A percentile compares a stretch with the other conserved stretches of the same genome.
Conservation (phyloP, 2,113 vertebrate species). For the Heliornis fulica region DNA sequence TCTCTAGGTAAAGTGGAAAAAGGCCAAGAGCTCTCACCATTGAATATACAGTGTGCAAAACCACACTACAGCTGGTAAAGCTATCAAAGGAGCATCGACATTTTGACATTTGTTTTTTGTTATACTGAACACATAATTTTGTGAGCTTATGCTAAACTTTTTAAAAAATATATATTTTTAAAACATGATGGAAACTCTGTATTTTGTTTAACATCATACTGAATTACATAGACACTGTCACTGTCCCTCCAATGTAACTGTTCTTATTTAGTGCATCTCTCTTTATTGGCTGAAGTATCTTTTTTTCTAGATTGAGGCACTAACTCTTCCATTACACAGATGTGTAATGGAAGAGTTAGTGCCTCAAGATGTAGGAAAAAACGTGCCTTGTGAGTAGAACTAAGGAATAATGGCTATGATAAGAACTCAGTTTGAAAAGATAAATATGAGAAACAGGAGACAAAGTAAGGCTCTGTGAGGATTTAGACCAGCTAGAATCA, state of each 20-base stretch:
- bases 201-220: neutral
- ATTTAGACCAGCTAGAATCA: neutral
- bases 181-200: neutral
- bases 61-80: neutral
- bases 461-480: neutral
- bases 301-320: neutral
- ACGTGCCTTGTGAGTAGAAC: neutral
- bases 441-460: neutral
- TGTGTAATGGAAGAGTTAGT: no score
- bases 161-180: neutral
- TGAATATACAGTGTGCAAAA: neutral
- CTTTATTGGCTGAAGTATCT: neutral
- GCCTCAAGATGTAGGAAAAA: neutral
- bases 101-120: neutral
- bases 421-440: neutral
- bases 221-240: neutral
- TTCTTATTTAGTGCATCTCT: neutral
- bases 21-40: neutral
- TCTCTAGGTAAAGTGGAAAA: neutral
- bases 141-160: neutral
- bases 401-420: neutral
- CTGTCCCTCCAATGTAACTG: neutral
- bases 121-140: neutral
- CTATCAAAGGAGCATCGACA: neutral
- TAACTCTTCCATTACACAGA: neutral